Evolutionary conservation across 1,140 invertebrate genomes (phyloP).

Genomic region (honey bee (Apis mellifera)): DNA sequence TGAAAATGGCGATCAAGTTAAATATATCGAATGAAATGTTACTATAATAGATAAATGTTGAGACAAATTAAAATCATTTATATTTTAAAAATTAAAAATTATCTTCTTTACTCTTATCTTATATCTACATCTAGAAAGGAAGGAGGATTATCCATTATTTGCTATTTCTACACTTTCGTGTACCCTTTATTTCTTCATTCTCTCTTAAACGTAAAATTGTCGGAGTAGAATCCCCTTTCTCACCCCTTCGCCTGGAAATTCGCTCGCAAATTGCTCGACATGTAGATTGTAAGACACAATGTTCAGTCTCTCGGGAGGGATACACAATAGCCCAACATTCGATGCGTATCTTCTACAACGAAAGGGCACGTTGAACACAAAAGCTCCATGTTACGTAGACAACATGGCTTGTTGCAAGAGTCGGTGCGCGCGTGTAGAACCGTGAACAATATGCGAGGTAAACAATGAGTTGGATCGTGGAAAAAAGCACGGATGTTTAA

Average conservation of each 20-base stretch:
- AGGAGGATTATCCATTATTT: no score
- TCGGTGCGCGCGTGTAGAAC: not conserved
- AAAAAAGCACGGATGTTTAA: slow-evolving; percentile 19
- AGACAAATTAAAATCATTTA: no score
- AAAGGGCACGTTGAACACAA: slow-evolving; percentile 5
- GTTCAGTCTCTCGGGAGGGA: not conserved
- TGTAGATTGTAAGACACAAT: not conserved
- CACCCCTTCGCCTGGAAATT: not conserved
- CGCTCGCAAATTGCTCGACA: not conserved
- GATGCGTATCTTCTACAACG: slow-evolving; percentile 7
- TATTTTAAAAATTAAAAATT: no score
- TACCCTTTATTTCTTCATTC: not conserved
- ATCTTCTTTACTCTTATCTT: no score
- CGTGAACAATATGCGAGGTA: slow-evolving; percentile 37
- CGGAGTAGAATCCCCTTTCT: not conserved
- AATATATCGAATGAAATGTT: no score
- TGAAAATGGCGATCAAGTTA: not conserved
- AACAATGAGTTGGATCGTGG: slow-evolving; percentile 29
- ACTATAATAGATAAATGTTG: no score
- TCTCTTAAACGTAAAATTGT: not conserved
- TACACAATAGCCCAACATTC: not conserved
- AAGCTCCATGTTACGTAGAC: not conserved
- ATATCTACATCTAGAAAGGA: not conserved
- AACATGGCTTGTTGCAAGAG: not conserved
- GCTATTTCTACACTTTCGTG: not conserved